Percentiles rank a stretch among this genome's conserved stretches.
phyloP scores from a whole-genome alignment of 1,140 invertebrate genomes.

The Trichonephila clavipes region DNA sequence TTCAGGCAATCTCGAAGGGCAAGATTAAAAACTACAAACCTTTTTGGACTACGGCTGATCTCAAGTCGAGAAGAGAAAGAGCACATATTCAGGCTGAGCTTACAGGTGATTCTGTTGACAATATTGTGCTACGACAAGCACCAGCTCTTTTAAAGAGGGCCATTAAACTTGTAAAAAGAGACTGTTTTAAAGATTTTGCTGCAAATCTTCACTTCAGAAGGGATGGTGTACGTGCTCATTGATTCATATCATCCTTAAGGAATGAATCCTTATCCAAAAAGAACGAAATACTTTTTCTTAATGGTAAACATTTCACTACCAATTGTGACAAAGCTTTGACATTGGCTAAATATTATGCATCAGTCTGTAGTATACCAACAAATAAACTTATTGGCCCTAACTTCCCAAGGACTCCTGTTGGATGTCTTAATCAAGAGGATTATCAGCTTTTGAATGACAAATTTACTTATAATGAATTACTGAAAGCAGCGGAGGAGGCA shows the following conservation, averaged over 20 bases:
- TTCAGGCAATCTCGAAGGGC: conserved; percentile 12
- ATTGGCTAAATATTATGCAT: conserved; percentile 45
- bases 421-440: background rate
- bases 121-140: background rate
- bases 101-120: conserved; percentile 6
- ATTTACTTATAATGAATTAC: conserved; percentile 17
- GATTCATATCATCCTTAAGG: conserved; percentile 3
- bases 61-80: background rate
- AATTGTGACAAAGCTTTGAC: background rate
- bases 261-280: background rate
- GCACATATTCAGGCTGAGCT: background rate
- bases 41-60: background rate
- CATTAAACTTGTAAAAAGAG: conserved; percentile 34
- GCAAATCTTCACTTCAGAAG: background rate
- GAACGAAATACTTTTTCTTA: background rate
- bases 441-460: conserved; percentile 1
- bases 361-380: background rate
- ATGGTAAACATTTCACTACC: background rate
- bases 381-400: background rate
- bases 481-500: too few species aligned
- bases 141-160: background rate
- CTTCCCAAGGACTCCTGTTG: background rate
- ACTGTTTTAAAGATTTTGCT: conserved; percentile 46
- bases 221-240: background rate
- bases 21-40: conserved; percentile 33